Conservation (phyloP, 2,797 vertebrate genomes). For the Eleutherodactylus coqui region DNA sequence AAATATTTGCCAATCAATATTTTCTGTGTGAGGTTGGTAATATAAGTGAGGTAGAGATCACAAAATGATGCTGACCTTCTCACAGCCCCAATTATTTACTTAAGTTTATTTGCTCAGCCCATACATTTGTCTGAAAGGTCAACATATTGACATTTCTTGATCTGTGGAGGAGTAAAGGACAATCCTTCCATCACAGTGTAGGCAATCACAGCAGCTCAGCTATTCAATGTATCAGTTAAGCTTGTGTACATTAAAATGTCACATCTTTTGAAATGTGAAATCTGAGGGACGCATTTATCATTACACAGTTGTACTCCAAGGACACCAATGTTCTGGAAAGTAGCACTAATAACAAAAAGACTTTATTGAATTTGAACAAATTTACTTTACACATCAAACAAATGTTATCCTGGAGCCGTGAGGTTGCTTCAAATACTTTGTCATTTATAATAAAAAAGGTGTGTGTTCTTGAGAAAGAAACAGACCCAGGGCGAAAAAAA, state of each 20-base stretch:
- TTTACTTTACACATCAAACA: background rate
- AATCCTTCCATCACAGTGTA: background rate
- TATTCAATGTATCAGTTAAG: background rate
- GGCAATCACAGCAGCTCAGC: background rate
- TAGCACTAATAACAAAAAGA: background rate
- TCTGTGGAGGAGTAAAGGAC: conserved; percentile 36
- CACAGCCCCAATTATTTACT: conserved; percentile 48
- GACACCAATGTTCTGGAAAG: background rate
- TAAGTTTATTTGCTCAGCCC: conserved; percentile 47
- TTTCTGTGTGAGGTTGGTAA: conserved; percentile 20
- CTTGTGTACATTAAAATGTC: conserved; percentile 35
- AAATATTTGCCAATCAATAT: conserved; percentile 40
- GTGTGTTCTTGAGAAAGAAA: background rate
- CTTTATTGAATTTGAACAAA: background rate
- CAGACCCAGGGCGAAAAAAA: no score
- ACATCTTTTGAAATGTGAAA: conserved; percentile 1
- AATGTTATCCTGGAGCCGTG: background rate
- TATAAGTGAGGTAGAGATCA: conserved; percentile 32
- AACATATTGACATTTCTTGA: conserved; percentile 37
- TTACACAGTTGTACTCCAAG: background rate
- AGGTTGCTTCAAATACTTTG: background rate
- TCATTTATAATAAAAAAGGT: background rate
- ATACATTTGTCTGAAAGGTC: conserved; percentile 51
- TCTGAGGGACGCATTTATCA: background rate
- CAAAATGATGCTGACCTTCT: conserved; percentile 54